phyloP scores from a whole-genome alignment of 2,797 vertebrate species.

The Oreonectes daqikongensis region DNA sequence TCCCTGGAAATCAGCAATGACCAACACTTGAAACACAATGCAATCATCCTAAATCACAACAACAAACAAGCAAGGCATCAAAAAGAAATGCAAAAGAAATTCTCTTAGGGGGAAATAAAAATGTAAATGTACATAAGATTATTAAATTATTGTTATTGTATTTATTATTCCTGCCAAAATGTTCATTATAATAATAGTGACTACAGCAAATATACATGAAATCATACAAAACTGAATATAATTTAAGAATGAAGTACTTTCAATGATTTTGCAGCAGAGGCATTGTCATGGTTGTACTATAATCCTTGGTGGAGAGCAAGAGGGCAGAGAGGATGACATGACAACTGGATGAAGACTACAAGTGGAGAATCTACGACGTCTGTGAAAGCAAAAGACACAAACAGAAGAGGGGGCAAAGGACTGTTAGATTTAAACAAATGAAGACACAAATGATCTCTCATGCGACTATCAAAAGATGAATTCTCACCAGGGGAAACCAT shows the following conservation, averaged over 20 bases:
- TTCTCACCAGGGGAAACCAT: conserved; percentile 93
- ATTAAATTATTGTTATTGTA: conserved; percentile 62
- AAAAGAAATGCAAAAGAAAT: conserved; percentile 55
- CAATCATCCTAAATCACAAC: conserved; percentile 65
- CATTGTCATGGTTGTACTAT: conserved; percentile 48
- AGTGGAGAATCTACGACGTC: conserved; percentile 31
- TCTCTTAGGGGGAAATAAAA: conserved; percentile 45
- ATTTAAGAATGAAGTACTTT: conserved; percentile 53
- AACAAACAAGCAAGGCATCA: conserved; percentile 62
- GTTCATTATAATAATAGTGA: conserved; percentile 57
- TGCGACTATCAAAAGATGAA: background rate
- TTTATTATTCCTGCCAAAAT: conserved; percentile 53
- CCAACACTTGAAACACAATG: conserved; percentile 65
- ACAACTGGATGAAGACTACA: conserved; percentile 47
- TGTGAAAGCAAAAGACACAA: conserved; percentile 9
- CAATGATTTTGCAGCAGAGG: conserved; percentile 50
- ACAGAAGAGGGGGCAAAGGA: too few species aligned
- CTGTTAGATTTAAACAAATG: background rate
- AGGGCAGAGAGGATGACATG: conserved; percentile 53
- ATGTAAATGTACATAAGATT: conserved; percentile 61
- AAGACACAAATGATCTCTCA: background rate
- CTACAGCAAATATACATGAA: conserved; percentile 55
- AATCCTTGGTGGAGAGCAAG: conserved; percentile 56
- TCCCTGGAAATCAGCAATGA: conserved; percentile 67
- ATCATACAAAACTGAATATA: conserved; percentile 58